Evolutionary conservation across 2,888 invertebrate genomes (phyloP).

Genomic region (Dendrolimus houi): DNA sequence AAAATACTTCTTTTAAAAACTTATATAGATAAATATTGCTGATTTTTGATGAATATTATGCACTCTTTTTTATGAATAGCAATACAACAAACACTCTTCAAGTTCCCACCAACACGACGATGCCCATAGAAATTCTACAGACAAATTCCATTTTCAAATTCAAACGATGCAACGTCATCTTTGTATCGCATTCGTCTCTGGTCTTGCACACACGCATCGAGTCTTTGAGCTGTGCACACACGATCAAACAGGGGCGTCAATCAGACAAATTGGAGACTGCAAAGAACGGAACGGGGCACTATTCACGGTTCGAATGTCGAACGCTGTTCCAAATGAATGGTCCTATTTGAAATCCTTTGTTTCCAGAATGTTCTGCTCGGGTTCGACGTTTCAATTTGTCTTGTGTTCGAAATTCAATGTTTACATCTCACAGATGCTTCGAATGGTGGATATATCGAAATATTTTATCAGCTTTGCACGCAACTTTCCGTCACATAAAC

Average conservation of each 20-base stretch:
- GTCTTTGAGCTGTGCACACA: slow-evolving; percentile 68
- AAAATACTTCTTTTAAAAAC: too few relatives aligned
- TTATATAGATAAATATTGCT: too few relatives aligned
- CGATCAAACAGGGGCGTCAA: slow-evolving; percentile 57
- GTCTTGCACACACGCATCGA: slow-evolving; percentile 12
- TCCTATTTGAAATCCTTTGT: slow-evolving; percentile 13
- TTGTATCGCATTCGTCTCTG: not conserved
- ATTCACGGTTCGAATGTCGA: slow-evolving; percentile 47
- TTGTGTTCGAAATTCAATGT: not conserved
- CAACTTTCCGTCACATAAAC: too few relatives aligned
- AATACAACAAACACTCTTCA: too few relatives aligned
- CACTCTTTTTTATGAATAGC: too few relatives aligned
- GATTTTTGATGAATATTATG: too few relatives aligned
- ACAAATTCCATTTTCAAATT: too few relatives aligned
- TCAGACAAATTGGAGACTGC: slow-evolving; percentile 66
- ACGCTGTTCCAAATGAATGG: slow-evolving; percentile 31
- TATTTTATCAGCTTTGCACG: too few relatives aligned
- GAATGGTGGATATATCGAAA: too few relatives aligned
- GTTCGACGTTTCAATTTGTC: not conserved
- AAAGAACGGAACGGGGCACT: slow-evolving; percentile 47
- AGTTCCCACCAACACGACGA: too few relatives aligned
- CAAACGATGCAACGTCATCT: not conserved
- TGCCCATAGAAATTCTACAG: too few relatives aligned
- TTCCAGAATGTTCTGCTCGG: slow-evolving; percentile 7
- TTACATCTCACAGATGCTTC: not conserved